These are phyloP conservation scores for Volucella inanis DNA, from an alignment of 2,888 invertebrate genomes.

Conservation along the genomic window DNA sequence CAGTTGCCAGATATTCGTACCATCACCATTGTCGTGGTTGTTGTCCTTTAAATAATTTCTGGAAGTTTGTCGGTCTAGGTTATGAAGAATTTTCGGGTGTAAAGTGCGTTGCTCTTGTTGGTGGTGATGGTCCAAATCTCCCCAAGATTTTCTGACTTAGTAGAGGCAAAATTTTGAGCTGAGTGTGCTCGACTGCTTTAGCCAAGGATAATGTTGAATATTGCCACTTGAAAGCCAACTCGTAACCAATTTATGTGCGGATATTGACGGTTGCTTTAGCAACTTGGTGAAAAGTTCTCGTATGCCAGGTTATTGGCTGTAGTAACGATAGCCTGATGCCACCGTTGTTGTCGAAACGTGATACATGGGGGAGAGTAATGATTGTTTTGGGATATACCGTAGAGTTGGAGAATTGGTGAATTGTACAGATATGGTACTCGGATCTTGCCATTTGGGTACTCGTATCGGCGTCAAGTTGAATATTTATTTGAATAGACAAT, in stretches of 20 bases:
- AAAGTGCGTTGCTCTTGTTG: background rate
- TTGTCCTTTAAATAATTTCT: conserved; percentile 35
- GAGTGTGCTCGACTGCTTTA: conserved; percentile 44
- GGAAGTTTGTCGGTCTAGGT: conserved; percentile 10
- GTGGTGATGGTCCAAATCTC: conserved; percentile 9
- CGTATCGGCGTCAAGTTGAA: too few species aligned
- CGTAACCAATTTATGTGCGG: conserved; percentile 44
- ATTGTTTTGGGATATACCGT: too few species aligned
- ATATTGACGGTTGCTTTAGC: conserved; percentile 51
- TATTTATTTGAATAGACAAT: too few species aligned
- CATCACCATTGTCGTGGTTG: conserved; percentile 5
- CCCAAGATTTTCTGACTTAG: background rate
- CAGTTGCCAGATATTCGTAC: background rate
- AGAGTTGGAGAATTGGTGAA: too few species aligned
- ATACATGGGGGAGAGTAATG: too few species aligned
- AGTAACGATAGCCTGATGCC: too few species aligned
- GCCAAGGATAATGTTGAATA: conserved; percentile 52
- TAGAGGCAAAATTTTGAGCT: conserved; percentile 14
- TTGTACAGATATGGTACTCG: too few species aligned
- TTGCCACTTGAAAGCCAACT: conserved; percentile 54
- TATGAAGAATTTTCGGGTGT: conserved; percentile 23
- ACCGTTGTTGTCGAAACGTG: too few species aligned
- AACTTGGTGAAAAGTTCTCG: conserved; percentile 1
- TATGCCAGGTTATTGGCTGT: background rate
- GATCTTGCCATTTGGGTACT: too few species aligned